These are phyloP conservation scores for Pedetes capensis DNA, from an alignment of 2,113 vertebrate species.

Conservation along the genomic window DNA sequence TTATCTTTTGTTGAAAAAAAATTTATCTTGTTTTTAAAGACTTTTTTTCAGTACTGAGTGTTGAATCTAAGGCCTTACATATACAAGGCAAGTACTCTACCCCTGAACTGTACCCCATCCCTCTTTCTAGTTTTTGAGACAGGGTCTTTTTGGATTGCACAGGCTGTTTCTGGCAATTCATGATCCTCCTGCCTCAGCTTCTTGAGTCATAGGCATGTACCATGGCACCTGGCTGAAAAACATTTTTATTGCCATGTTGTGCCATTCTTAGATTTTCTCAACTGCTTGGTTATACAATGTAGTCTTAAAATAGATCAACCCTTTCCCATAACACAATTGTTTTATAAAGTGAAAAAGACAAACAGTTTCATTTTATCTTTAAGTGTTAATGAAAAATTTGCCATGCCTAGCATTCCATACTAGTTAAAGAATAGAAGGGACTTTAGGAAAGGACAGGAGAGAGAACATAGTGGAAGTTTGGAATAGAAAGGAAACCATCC, in stretches of 20 bases:
- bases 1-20: neutral
- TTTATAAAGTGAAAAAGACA: neutral
- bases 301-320: neutral
- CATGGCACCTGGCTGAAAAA: too few species aligned
- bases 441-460: neutral
- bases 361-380: neutral
- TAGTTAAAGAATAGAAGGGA: neutral
- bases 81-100: too few species aligned
- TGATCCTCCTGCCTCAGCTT: too few species aligned
- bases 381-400: neutral
- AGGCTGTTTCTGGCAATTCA: too few species aligned
- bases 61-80: too few species aligned
- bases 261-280: conserved; percentile 9
- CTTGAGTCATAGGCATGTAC: too few species aligned
- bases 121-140: too few species aligned
- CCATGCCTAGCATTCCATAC: neutral
- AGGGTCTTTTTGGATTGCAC: too few species aligned
- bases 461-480: neutral
- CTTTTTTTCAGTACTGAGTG: too few species aligned
- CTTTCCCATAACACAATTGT: neutral
- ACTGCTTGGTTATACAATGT: neutral
- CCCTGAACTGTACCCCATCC: too few species aligned
- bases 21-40: too few species aligned
- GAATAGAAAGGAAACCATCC: neutral
- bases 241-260: neutral